Evolutionary conservation across 2,888 invertebrate genomes (phyloP).

Genomic region (Caenorhabditis imperialis): DNA sequence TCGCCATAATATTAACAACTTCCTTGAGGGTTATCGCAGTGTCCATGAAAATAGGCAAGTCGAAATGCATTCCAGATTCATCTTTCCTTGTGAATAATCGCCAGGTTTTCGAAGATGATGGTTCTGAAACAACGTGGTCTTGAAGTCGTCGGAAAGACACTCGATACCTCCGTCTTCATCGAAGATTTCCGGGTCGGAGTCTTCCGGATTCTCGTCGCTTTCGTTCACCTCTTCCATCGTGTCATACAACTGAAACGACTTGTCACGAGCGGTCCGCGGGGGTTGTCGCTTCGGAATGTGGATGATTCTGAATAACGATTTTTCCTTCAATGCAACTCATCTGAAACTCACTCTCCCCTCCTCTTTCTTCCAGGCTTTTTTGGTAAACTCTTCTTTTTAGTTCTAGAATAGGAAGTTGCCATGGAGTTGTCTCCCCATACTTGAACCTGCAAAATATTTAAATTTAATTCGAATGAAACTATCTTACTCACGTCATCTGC

Average conservation of each 20-base stretch:
- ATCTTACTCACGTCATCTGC: constrained; percentile 50
- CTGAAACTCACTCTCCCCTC: constrained; percentile 34
- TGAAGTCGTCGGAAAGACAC: background rate
- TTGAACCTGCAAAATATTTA: no score
- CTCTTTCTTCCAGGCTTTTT: constrained; percentile 19
- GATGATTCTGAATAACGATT: constrained; percentile 16
- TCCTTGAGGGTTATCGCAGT: constrained; percentile 23
- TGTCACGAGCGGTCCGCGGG: constrained; percentile 22
- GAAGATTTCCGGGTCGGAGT: constrained; percentile 34
- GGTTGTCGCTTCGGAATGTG: constrained; percentile 39
- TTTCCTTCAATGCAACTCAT: background rate
- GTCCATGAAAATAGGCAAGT: constrained; percentile 50
- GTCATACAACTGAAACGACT: constrained; percentile 46
- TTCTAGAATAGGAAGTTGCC: background rate
- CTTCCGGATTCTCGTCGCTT: constrained; percentile 14
- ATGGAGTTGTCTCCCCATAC: constrained; percentile 17
- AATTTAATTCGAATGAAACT: no score
- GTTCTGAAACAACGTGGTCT: constrained; percentile 19
- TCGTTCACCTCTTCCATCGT: constrained; percentile 35
- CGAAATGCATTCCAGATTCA: constrained; percentile 57
- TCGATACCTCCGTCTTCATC: constrained; percentile 38
- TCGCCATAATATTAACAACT: constrained; percentile 49
- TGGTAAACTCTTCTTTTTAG: constrained; percentile 3
- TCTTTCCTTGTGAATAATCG: constrained; percentile 56
- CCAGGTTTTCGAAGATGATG: constrained; percentile 45